Conservation (phyloP, 2,797 vertebrate genomes). For the Phaenicophaeus curvirostris region DNA sequence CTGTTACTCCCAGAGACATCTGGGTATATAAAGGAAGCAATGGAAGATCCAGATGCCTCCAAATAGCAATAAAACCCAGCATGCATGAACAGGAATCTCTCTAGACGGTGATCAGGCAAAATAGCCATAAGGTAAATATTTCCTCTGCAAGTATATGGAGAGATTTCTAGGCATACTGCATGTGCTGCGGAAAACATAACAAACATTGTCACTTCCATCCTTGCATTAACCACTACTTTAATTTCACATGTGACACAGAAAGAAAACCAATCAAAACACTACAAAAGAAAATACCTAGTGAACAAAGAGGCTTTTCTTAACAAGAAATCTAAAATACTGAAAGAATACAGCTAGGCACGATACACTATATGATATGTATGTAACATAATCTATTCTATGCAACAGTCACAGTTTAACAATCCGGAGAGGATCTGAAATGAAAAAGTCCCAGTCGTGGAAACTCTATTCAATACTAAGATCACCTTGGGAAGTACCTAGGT, state of each 20-base stretch:
- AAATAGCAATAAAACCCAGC: not conserved
- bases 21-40: not conserved
- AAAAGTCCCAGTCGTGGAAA: not conserved
- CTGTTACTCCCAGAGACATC: not conserved
- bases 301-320: not conserved
- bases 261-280: not conserved
- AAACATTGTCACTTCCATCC: accelerated
- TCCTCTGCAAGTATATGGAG: not conserved
- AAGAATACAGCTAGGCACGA: not conserved
- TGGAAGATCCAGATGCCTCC: not conserved
- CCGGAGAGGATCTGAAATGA: not conserved
- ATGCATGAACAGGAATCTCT: not conserved
- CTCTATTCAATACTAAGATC: not conserved
- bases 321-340: not conserved
- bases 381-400: not conserved
- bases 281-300: not conserved
- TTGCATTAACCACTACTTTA: not conserved
- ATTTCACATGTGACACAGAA: not conserved
- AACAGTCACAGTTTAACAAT: not conserved
- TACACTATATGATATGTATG: not conserved
- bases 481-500: not conserved
- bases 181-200: not conserved
- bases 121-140: not conserved
- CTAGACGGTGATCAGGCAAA: not conserved
- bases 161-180: not conserved